Conservation (phyloP, 2,888 invertebrate genomes). For the Sicus ferrugineus region DNA sequence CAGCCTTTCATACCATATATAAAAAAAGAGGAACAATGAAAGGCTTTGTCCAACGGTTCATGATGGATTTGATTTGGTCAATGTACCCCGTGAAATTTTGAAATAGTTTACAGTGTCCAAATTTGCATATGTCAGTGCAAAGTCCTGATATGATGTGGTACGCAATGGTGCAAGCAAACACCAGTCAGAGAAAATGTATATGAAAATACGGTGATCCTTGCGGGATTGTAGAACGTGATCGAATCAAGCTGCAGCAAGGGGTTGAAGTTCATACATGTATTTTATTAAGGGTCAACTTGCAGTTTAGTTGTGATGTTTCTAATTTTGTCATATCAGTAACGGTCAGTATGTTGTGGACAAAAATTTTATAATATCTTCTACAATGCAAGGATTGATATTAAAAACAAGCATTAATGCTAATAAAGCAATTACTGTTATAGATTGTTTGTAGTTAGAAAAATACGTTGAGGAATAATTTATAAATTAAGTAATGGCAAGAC, state of each 20-base stretch:
- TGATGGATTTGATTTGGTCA: slow-evolving; percentile 25
- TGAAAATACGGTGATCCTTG: background rate
- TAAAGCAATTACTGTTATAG: too few species aligned
- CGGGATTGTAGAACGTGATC: background rate
- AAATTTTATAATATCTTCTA: background rate
- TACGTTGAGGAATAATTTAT: too few species aligned
- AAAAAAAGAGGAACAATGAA: slow-evolving; percentile 1
- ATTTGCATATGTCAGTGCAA: background rate
- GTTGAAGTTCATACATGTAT: slow-evolving; percentile 32
- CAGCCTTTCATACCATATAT: background rate
- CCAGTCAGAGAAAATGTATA: background rate
- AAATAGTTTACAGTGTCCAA: background rate
- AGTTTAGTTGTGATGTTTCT: slow-evolving; percentile 15
- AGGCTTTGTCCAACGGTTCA: slow-evolving; percentile 5
- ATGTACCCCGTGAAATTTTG: background rate
- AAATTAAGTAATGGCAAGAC: too few species aligned
- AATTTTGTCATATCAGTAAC: slow-evolving; percentile 23
- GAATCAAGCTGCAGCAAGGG: slow-evolving; percentile 13
- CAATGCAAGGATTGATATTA: background rate
- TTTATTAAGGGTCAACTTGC: slow-evolving; percentile 32
- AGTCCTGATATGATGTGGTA: background rate
- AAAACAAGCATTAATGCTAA: too few species aligned
- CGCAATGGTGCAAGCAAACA: background rate
- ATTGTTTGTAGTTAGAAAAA: too few species aligned
- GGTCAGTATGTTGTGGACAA: slow-evolving; percentile 11